Evolutionary conservation across 2,113 vertebrate species (phyloP).

Genomic region (Falco punctatus): DNA sequence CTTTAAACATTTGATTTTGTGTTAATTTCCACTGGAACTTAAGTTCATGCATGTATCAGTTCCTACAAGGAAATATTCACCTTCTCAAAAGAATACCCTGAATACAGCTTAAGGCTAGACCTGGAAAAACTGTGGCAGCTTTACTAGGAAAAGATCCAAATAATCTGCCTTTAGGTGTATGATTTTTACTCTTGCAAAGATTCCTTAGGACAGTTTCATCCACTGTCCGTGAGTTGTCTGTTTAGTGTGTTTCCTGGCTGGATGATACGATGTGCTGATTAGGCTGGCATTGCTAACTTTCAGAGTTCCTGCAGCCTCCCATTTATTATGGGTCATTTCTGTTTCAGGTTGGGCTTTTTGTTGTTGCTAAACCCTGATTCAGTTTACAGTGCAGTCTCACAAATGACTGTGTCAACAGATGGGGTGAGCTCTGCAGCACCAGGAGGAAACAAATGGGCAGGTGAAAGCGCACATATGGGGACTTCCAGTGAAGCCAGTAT

Average conservation of each 20-base stretch:
- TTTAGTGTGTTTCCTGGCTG: neutral
- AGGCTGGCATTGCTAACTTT: neutral
- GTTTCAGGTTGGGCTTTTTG: neutral
- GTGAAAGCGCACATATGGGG: neutral
- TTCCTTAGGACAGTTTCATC: neutral
- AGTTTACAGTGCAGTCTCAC: neutral
- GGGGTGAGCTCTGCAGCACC: neutral
- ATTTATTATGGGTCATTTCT: neutral
- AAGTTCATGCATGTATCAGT: neutral
- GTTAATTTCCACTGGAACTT: neutral
- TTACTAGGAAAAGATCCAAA: neutral
- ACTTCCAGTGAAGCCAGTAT: neutral
- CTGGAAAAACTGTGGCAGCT: neutral
- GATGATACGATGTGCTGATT: neutral
- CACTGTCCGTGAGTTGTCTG: neutral
- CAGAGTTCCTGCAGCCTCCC: neutral
- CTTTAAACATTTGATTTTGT: neutral
- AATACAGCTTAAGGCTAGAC: neutral
- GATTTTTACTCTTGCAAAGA: neutral
- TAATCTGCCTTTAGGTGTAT: neutral
- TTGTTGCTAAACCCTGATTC: neutral
- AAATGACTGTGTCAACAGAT: neutral
- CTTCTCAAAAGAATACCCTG: neutral
- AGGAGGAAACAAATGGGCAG: neutral
- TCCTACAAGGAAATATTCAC: neutral